Conservation (phyloP, 64 coral and sea anemone species). For the Montipora sp. region DNA sequence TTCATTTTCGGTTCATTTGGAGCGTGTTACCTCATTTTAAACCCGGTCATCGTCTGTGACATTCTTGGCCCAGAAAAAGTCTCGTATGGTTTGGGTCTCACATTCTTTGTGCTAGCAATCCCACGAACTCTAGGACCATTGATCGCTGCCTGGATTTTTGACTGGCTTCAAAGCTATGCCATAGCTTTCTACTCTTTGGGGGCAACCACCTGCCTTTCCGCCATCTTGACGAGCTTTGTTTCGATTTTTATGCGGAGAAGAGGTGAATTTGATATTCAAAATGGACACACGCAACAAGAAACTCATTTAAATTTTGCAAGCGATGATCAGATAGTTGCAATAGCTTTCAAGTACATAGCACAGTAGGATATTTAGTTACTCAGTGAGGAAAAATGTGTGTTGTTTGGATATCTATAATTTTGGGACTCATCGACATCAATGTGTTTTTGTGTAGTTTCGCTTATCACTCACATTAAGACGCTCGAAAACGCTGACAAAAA, state of each 20-base stretch:
- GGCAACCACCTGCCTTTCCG: conserved; percentile 43
- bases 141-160: conserved; percentile 78
- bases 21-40: conserved; percentile 67
- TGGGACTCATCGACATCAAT: too few species aligned
- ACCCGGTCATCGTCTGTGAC: conserved; percentile 77
- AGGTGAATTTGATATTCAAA: neutral
- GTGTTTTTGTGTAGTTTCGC: too few species aligned
- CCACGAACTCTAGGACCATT: conserved; percentile 64
- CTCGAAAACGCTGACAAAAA: too few species aligned
- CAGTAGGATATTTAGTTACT: neutral
- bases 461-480: too few species aligned
- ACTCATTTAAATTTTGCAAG: neutral
- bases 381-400: neutral
- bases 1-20: conserved; percentile 69
- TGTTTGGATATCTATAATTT: too few species aligned
- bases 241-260: neutral
- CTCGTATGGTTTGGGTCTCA: conserved; percentile 54
- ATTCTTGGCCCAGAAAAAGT: conserved; percentile 71
- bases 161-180: conserved; percentile 66
- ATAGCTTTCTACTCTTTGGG: conserved; percentile 70
- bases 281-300: neutral
- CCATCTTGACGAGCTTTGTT: conserved; percentile 49
- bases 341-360: neutral
- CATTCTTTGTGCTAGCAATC: conserved; percentile 58
- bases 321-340: too few species aligned